Evolutionary conservation across 2,888 invertebrate species (phyloP).

Genomic region (Isotomurus palustris): DNA sequence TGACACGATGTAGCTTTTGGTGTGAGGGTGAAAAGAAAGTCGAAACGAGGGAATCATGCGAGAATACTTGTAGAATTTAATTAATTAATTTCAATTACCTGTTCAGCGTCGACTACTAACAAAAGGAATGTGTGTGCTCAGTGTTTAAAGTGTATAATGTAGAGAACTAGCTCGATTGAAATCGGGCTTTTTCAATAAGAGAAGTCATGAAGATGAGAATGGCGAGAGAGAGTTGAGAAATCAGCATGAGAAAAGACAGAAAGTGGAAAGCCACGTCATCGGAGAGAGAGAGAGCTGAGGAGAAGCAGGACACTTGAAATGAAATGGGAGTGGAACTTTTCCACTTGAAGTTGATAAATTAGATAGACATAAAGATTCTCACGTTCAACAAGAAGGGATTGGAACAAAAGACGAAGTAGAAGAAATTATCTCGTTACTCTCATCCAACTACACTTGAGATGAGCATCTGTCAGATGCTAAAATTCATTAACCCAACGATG

Average conservation of each 20-base stretch:
- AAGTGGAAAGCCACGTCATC: neutral
- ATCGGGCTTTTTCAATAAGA: neutral
- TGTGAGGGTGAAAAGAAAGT: no score
- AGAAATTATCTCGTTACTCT: neutral
- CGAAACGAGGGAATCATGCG: no score
- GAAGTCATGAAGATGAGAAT: no score
- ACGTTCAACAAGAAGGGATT: neutral
- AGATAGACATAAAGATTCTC: neutral
- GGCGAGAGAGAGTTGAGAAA: neutral
- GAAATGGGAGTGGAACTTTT: neutral
- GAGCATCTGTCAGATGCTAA: neutral
- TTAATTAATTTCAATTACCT: no score
- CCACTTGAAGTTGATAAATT: no score
- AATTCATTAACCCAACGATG: conserved; percentile 3
- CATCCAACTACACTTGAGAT: no score
- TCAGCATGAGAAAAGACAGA: neutral
- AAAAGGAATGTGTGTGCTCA: no score
- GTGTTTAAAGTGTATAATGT: no score
- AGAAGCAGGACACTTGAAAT: neutral
- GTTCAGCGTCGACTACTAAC: no score
- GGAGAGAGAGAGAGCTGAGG: neutral
- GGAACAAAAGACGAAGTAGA: neutral
- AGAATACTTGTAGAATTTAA: no score
- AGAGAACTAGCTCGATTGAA: no score
- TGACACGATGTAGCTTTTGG: no score